Evolutionary conservation across 2,797 vertebrate genomes (phyloP).

Genomic region (Melanotaenia pygmaea): DNA sequence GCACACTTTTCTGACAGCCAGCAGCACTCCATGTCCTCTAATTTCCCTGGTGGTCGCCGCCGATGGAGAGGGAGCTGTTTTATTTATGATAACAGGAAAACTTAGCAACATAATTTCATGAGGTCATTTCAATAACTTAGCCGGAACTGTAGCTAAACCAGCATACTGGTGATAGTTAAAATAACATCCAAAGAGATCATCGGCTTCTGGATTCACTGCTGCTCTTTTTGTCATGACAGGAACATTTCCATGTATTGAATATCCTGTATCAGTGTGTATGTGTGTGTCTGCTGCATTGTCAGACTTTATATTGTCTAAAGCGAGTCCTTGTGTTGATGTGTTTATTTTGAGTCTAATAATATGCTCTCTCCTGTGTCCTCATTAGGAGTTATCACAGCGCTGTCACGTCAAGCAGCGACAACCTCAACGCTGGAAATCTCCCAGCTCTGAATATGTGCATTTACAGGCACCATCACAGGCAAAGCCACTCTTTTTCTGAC

Average conservation of each 20-base stretch:
- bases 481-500: neutral
- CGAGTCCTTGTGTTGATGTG: conserved; percentile 25
- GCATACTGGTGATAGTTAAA: no score
- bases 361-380: conserved; percentile 61
- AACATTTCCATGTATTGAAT: neutral
- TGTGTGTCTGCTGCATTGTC: neutral
- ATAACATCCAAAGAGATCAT: no score
- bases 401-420: conserved; percentile 51
- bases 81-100: conserved; percentile 15
- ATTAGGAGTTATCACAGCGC: conserved; percentile 59
- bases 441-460: conserved; percentile 1
- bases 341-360: conserved; percentile 57
- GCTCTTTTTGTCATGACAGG: neutral
- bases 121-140: conserved; percentile 8
- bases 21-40: neutral
- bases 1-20: neutral
- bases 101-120: neutral
- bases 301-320: conserved; percentile 11
- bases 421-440: conserved; percentile 46
- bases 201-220: no score
- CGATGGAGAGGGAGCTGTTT: neutral
- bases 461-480: neutral
- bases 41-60: neutral
- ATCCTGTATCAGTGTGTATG: neutral
- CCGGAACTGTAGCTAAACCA: conserved; percentile 7